Evolutionary conservation across 2,797 vertebrate species (phyloP).

Genomic region (Pseudochromis fuscus): DNA sequence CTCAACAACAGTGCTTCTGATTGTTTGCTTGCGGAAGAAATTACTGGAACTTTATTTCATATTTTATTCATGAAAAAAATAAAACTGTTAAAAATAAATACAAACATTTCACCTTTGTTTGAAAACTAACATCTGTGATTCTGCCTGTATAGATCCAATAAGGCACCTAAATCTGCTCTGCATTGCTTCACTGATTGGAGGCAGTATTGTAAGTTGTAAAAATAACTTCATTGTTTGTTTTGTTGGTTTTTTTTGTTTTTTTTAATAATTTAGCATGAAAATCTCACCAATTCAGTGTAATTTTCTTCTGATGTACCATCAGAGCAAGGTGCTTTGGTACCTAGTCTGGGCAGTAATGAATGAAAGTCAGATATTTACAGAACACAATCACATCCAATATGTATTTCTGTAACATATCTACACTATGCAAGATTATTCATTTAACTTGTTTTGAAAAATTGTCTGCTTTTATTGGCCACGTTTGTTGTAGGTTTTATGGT

Average conservation of each 20-base stretch:
- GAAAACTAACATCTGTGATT: slow-evolving; percentile 30
- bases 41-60: slow-evolving; percentile 7
- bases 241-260: slow-evolving; percentile 8
- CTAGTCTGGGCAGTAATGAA: slow-evolving; percentile 19
- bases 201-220: slow-evolving; percentile 9
- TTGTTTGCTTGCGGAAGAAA: slow-evolving; percentile 32
- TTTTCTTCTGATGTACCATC: slow-evolving; percentile 9
- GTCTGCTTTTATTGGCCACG: slow-evolving; percentile 1
- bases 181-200: slow-evolving; percentile 28
- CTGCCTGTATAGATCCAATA: slow-evolving; percentile 48
- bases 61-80: slow-evolving; percentile 6
- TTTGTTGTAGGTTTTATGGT: slow-evolving; percentile 20
- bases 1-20: slow-evolving; percentile 1
- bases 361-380: slow-evolving; percentile 47
- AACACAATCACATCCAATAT: slow-evolving; percentile 42
- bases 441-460: slow-evolving; percentile 25
- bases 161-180: slow-evolving; percentile 68
- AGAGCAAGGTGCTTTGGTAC: slow-evolving; percentile 34
- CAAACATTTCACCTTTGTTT: slow-evolving; percentile 6
- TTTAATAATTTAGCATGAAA: not conserved
- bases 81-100: slow-evolving; percentile 14
- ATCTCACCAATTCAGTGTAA: not conserved
- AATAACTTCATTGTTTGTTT: too few species aligned
- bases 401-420: slow-evolving; percentile 36
- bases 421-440: slow-evolving; percentile 30